Evolutionary conservation across 1,140 invertebrate genomes (phyloP).

Genomic region (Eueides isabella): DNA sequence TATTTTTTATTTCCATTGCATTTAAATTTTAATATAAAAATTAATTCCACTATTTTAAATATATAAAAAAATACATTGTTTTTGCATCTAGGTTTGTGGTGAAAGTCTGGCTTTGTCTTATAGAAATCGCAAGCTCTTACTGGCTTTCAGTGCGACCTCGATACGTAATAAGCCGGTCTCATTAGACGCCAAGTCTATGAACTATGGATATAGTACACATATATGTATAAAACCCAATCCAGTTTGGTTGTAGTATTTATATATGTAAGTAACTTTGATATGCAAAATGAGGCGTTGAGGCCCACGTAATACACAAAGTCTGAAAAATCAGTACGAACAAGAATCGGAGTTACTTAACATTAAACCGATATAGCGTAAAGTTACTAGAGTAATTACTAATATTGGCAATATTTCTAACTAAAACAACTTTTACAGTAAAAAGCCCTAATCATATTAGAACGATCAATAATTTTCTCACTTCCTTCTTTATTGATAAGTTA

Average conservation of each 20-base stretch:
- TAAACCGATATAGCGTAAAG: no score
- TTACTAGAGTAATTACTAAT: no score
- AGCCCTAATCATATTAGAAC: neutral
- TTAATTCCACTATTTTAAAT: neutral
- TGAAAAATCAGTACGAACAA: no score
- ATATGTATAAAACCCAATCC: neutral
- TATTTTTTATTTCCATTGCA: no score
- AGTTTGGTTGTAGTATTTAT: no score
- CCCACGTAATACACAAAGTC: no score
- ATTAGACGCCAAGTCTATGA: neutral
- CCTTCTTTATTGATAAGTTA: neutral
- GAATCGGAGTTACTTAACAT: no score
- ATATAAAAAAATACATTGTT: neutral
- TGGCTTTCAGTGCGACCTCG: slow-evolving; percentile 11
- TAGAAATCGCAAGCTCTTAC: slow-evolving; percentile 9
- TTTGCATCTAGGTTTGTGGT: slow-evolving; percentile 10
- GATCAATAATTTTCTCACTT: neutral
- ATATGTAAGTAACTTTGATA: no score
- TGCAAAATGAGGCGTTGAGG: no score
- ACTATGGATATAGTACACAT: neutral
- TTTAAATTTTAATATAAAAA: no score
- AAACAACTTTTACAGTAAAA: no score
- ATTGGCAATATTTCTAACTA: no score
- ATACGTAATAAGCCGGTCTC: neutral
- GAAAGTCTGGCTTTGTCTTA: neutral